Percentiles rank a stretch among this genome's conserved stretches.
phyloP scores from a whole-genome alignment of 1,140 invertebrate species.

The Meloidogyne exigua region DNA sequence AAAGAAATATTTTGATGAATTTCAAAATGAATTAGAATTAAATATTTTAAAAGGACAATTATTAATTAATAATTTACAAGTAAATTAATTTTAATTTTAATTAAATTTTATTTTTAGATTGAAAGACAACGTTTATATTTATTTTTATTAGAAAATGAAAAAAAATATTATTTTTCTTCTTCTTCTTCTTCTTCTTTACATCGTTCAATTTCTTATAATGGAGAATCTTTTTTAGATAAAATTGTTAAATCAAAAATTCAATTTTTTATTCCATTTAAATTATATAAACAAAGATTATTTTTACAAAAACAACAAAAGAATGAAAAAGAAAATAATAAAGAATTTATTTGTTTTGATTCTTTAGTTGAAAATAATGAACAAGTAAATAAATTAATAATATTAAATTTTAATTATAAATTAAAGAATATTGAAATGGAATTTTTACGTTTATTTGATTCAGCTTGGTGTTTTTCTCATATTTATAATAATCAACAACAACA shows the following conservation, averaged over 20 bases:
- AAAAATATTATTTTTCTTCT: background rate
- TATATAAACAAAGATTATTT: slow-evolving; percentile 33
- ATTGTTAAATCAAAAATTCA: slow-evolving; percentile 28
- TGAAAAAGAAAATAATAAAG: background rate
- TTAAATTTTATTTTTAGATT: background rate
- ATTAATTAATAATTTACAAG: slow-evolving; percentile 11
- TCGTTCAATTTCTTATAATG: slow-evolving; percentile 2
- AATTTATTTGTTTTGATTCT: slow-evolving; percentile 18
- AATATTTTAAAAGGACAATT: background rate
- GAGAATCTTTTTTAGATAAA: background rate
- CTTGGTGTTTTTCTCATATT: slow-evolving; percentile 31
- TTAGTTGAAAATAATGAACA: slow-evolving; percentile 41
- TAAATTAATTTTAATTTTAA: background rate
- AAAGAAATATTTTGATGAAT: slow-evolving; percentile 34
- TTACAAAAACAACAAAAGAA: slow-evolving; percentile 26
- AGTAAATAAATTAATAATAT: background rate
- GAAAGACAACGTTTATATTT: background rate
- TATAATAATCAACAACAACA: background rate
- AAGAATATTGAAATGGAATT: slow-evolving; percentile 45
- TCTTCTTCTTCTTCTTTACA: background rate
- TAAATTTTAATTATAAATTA: too few species aligned
- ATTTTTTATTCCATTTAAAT: slow-evolving; percentile 42
- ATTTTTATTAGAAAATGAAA: background rate
- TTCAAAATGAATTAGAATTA: slow-evolving; percentile 5
- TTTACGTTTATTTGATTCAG: slow-evolving; percentile 37